Conservation (phyloP, 2,888 invertebrate genomes). For the Eristalis intricaria region DNA sequence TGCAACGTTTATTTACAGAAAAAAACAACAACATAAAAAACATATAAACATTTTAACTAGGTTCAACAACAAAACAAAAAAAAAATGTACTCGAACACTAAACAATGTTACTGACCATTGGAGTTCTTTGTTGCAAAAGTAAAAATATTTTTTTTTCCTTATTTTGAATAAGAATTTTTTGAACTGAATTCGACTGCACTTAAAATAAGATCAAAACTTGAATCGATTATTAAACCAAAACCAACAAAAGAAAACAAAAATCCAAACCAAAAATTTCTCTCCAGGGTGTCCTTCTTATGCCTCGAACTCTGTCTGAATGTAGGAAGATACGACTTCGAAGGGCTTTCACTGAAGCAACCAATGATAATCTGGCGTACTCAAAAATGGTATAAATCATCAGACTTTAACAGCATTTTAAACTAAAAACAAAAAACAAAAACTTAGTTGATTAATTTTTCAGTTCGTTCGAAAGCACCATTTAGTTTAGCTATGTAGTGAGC, state of each 20-base stretch:
- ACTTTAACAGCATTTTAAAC: slow-evolving; percentile 58
- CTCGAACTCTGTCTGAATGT: slow-evolving; percentile 94
- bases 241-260: slow-evolving; percentile 29
- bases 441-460: slow-evolving; percentile 51
- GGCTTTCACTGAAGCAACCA: slow-evolving; percentile 94
- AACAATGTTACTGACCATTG: slow-evolving; percentile 7
- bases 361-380: slow-evolving; percentile 93
- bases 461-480: slow-evolving; percentile 58
- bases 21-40: neutral
- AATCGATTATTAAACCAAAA: neutral
- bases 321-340: slow-evolving; percentile 92
- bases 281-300: slow-evolving; percentile 94
- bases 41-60: neutral
- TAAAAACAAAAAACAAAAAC: slow-evolving; percentile 44
- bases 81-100: neutral
- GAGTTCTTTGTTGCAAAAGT: neutral
- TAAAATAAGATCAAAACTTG: neutral
- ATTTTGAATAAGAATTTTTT: slow-evolving; percentile 15
- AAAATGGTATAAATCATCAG: slow-evolving; percentile 87
- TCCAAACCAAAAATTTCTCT: slow-evolving; percentile 70
- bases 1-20: slow-evolving; percentile 46
- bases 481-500: slow-evolving; percentile 60
- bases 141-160: neutral
- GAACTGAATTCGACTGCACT: slow-evolving; percentile 29
- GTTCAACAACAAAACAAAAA: neutral